Base-by-base conservation (phyloP, 2,113 vertebrate genomes). In the Chascanopsetta lugubris region DNA sequence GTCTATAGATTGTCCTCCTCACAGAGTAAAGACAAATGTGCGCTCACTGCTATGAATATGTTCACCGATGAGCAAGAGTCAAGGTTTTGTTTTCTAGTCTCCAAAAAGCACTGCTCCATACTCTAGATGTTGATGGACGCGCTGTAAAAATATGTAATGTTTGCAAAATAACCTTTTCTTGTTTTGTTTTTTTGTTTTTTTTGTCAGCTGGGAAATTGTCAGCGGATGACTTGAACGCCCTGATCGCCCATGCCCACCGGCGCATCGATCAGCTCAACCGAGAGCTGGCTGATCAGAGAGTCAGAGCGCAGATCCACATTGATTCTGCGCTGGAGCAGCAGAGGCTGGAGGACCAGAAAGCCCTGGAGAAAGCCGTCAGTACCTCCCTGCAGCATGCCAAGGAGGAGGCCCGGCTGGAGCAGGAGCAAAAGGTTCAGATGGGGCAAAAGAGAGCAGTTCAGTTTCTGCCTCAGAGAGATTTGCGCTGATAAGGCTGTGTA, bases 161-260 rank as follows among this genome's bases (percentile, higher is more conserved):
- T 46, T 38, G 4, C 3, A 30, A 58, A 0, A 5, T 5, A 45
- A 0, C 12, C 5, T 3, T 32, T 5, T 57, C 32, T 57, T 15
- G 38, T 3, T 32, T 5, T 57, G 54, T 57, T 15, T 57, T 13
- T 85, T 47, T 42, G 18, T 15, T 57, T 13, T 85, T 47, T 42
- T 17, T 71, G 48, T 11, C 1, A 98, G 97, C 96, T 2, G 96
- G 94, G 22, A 93, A 94, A 77, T 72, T 99, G 43, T 95, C 93
- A 0, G 43, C 79, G 0, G 97, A 99, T 0, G 96, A 99, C 80
- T 87, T 99, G 27, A 99, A 98, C 30, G 93, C 96, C 0, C 92
- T 99, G 48, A 96, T 99, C 0, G 96, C 96, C 0, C 97, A 99
- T 0, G 96, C 96, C 0, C 97, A 99, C 75, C 97, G 96, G 0